These are phyloP conservation scores for Lepidochrysops patricia DNA, from an alignment of 2,888 invertebrate genomes.

Conservation along the genomic window DNA sequence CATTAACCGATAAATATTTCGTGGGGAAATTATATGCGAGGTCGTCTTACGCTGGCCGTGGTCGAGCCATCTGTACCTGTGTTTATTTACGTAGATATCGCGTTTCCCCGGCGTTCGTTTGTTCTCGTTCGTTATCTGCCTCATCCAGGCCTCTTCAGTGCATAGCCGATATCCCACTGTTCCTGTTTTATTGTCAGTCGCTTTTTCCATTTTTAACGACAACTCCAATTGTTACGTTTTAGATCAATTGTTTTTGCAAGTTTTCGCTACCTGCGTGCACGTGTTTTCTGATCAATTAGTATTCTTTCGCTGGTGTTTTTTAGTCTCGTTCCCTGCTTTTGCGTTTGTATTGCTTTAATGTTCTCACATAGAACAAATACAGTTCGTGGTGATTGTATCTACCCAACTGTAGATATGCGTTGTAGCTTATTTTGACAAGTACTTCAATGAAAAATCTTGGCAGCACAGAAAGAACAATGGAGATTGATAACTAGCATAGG, in stretches of 20 bases:
- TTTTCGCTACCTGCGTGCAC: conserved; percentile 13
- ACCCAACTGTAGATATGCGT: neutral
- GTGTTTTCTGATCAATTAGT: conserved; percentile 21
- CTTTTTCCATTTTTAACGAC: conserved; percentile 5
- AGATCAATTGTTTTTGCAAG: conserved; percentile 6
- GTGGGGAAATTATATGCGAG: neutral
- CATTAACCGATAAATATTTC: neutral
- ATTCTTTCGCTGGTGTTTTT: conserved; percentile 14
- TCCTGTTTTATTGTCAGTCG: conserved; percentile 7
- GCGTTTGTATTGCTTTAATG: neutral
- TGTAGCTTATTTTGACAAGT: no score
- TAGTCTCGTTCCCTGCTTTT: neutral
- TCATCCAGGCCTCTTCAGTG: conserved; percentile 19
- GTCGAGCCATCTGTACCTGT: conserved; percentile 21
- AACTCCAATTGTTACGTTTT: neutral
- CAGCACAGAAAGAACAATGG: no score
- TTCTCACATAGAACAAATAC: no score
- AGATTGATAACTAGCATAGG: no score
- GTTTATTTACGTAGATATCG: conserved; percentile 22
- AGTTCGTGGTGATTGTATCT: no score
- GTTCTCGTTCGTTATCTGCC: conserved; percentile 22
- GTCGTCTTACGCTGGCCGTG: neutral
- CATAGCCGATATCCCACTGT: conserved; percentile 9
- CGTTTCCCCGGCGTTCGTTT: conserved; percentile 22
- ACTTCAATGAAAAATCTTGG: no score